Evolutionary conservation across 2,797 vertebrate species (phyloP).

Genomic region (Helicolenus hilgendorfi): DNA sequence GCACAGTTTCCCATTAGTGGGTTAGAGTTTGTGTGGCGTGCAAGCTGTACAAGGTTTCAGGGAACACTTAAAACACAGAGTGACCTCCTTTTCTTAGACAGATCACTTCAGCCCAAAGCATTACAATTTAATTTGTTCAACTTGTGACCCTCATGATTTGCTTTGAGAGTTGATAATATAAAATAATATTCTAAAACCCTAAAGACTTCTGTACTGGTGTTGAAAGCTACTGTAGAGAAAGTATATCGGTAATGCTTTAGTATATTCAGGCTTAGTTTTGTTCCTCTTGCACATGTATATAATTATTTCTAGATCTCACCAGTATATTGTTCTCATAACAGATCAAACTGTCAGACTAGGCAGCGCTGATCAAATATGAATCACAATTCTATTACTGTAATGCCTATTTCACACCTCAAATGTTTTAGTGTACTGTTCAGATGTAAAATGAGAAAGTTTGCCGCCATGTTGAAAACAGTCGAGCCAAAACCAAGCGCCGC

Average conservation of each 20-base stretch:
- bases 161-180: too few species aligned
- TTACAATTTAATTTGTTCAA: not conserved
- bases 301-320: not conserved
- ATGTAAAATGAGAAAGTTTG: not conserved
- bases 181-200: not conserved
- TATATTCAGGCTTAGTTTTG: not conserved
- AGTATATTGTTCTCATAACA: not conserved
- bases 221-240: not conserved
- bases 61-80: not conserved
- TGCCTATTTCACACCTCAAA: not conserved
- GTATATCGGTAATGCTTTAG: not conserved
- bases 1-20: constrained; percentile 68
- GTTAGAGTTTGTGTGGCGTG: constrained; percentile 17
- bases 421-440: not conserved
- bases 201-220: not conserved
- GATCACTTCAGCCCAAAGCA: not conserved
- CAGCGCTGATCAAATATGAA: too few species aligned
- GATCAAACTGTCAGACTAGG: too few species aligned
- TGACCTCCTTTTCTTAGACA: not conserved
- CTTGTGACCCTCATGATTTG: not conserved
- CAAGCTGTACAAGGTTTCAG: constrained; percentile 42
- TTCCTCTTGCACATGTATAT: not conserved
- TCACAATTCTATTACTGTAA: too few species aligned
- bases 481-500: not conserved
- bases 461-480: not conserved